Percentiles rank a stretch among this genome's conserved stretches.
These are phyloP conservation scores for Dolichallabes microphthalmus DNA, from an alignment of 2,113 vertebrate genomes.

Conservation along the genomic window DNA sequence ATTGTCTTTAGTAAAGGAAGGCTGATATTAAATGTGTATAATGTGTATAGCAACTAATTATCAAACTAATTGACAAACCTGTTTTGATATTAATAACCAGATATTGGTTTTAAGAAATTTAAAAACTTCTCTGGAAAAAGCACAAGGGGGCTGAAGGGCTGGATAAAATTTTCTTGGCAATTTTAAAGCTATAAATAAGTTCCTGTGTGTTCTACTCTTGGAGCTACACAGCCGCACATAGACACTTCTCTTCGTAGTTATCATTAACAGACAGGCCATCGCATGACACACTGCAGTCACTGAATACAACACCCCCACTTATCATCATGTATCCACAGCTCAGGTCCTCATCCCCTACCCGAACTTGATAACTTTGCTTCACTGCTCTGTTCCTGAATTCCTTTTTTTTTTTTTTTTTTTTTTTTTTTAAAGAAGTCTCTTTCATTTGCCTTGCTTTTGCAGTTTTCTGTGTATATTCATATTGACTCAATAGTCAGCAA, in stretches of 20 bases:
- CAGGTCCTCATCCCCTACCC: conserved; percentile 33
- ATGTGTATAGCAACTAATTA: not conserved
- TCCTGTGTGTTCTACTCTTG: conserved; percentile 58
- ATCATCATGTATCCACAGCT: conserved; percentile 50
- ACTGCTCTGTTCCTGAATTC: not conserved
- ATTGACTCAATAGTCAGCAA: not conserved
- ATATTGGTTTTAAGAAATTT: conserved; percentile 13
- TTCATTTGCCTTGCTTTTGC: not conserved
- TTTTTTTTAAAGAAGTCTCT: not conserved
- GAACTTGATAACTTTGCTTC: conserved; percentile 6
- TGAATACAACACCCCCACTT: conserved; percentile 62
- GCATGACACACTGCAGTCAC: conserved; percentile 64
- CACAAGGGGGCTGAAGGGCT: conserved; percentile 63
- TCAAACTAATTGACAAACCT: not conserved
- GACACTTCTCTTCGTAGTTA: conserved; percentile 52
- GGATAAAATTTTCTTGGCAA: conserved; percentile 75
- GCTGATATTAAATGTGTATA: not conserved
- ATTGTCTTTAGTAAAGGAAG: not conserved
- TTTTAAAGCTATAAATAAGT: conserved; percentile 74
- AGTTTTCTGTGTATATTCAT: not conserved
- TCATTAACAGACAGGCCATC: conserved; percentile 57
- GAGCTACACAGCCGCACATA: conserved; percentile 49
- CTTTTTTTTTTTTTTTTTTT: too few species aligned
- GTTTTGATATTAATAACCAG: too few species aligned
- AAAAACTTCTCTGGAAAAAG: conserved; percentile 64